These are phyloP conservation scores for Streblospio benedicti DNA, from an alignment of 1,140 invertebrate species.

Conservation along the genomic window DNA sequence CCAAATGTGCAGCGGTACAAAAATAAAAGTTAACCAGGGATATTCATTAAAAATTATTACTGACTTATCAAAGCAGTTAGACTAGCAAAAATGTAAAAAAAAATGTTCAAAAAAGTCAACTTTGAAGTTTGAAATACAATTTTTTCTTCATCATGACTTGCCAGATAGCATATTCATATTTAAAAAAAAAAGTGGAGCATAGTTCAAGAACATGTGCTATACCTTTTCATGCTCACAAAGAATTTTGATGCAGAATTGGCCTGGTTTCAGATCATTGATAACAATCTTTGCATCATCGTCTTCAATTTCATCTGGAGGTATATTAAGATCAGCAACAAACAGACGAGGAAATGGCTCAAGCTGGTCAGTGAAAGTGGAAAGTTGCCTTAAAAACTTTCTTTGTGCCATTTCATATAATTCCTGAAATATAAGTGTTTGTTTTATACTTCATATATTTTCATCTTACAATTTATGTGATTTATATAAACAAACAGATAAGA, in stretches of 20 bases:
- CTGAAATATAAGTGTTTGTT: conserved; percentile 1
- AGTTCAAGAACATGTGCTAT: background rate
- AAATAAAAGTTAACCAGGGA: too few relatives aligned
- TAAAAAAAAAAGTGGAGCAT: background rate
- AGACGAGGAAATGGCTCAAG: conserved; percentile 14
- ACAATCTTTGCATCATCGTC: background rate
- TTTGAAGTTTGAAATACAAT: too few relatives aligned
- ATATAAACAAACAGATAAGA: too few relatives aligned
- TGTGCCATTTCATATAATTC: conserved; percentile 18
- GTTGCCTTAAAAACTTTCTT: conserved; percentile 18
- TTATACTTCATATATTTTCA: background rate
- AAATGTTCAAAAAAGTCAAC: too few relatives aligned
- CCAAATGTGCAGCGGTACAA: too few relatives aligned
- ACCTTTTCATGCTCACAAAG: conserved; percentile 21
- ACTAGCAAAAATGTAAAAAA: too few relatives aligned
- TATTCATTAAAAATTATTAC: too few relatives aligned
- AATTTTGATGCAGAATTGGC: conserved; percentile 17
- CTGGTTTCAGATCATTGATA: background rate
- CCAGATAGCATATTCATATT: background rate
- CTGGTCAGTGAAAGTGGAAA: conserved; percentile 7
- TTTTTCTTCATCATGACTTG: too few relatives aligned
- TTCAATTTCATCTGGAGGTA: background rate
- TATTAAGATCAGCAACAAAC: conserved; percentile 12
- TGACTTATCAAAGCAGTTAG: too few relatives aligned
- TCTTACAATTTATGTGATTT: background rate